Percentiles rank a stretch among this genome's conserved stretches.
Conservation (phyloP, 2,888 invertebrate species). For the Chymomyza caudatula region DNA sequence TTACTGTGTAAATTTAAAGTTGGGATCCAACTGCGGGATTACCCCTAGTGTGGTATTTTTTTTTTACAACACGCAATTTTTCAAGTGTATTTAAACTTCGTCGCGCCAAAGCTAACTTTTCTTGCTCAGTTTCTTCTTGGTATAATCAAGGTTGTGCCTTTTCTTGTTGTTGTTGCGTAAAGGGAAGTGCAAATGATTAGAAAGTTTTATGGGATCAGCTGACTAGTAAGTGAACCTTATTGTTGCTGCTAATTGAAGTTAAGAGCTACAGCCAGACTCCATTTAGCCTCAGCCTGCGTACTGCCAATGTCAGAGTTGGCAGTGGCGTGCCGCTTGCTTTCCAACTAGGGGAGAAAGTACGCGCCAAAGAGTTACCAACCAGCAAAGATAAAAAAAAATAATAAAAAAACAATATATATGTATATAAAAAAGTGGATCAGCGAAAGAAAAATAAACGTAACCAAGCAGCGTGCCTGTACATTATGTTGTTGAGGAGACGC, state of each 20-base stretch:
- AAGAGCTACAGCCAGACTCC: not conserved
- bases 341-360: conserved; percentile 71
- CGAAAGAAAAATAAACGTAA: conserved; percentile 64
- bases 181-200: conserved; percentile 70
- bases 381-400: conserved; percentile 49
- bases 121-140: conserved; percentile 6
- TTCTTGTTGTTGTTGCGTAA: conserved; percentile 65
- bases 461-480: conserved; percentile 69
- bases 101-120: not conserved
- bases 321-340: conserved; percentile 47
- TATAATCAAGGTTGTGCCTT: conserved; percentile 12
- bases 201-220: conserved; percentile 46
- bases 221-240: not conserved
- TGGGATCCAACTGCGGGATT: no score
- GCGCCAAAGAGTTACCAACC: conserved; percentile 23
- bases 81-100: not conserved
- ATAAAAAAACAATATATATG: conserved; percentile 6
- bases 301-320: not conserved
- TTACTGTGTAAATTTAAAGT: no score
- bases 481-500: conserved; percentile 18
- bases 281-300: not conserved
- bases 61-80: no score
- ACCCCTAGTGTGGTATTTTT: no score
- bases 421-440: conserved; percentile 61
- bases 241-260: not conserved